A percentile compares a stretch with the other conserved stretches of the same genome.
phyloP scores from a whole-genome alignment of 2,888 invertebrate species.

The Napeogenes sylphis region DNA sequence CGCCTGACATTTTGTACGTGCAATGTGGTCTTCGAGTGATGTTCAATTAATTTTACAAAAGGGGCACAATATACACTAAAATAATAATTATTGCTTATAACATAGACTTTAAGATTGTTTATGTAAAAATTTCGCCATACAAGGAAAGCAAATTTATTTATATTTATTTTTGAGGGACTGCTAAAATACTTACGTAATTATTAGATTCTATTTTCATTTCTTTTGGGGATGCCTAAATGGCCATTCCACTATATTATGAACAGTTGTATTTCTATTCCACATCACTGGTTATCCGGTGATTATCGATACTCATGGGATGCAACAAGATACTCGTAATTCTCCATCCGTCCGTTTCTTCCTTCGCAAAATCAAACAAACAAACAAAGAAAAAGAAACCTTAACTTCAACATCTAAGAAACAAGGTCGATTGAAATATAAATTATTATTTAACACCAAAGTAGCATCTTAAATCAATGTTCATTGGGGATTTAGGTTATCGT shows the following conservation, averaged over 20 bases:
- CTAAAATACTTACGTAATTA: no score
- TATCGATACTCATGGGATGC: slow-evolving; percentile 67
- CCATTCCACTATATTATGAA: slow-evolving; percentile 15
- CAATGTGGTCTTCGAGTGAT: no score
- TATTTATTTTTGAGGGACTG: no score
- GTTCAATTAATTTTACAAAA: no score
- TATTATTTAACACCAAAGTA: neutral
- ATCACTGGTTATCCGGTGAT: slow-evolving; percentile 54
- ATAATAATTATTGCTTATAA: no score
- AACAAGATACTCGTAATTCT: slow-evolving; percentile 48
- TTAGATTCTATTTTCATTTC: no score
- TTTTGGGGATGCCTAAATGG: neutral
- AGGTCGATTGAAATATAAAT: neutral
- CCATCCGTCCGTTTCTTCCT: slow-evolving; percentile 49
- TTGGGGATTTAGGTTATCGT: slow-evolving; percentile 14
- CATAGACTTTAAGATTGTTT: no score
- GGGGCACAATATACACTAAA: no score
- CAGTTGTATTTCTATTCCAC: slow-evolving; percentile 33
- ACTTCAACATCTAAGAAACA: neutral
- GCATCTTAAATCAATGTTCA: slow-evolving; percentile 12
- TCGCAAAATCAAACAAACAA: slow-evolving; percentile 3
- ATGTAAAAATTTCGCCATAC: no score
- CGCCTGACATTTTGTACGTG: no score
- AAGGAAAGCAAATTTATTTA: no score
- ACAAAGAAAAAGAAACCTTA: slow-evolving; percentile 21